Percentiles rank a stretch among this genome's conserved stretches.
phyloP scores from a whole-genome alignment of 2,888 invertebrate genomes.

The Drosophila siamana region DNA sequence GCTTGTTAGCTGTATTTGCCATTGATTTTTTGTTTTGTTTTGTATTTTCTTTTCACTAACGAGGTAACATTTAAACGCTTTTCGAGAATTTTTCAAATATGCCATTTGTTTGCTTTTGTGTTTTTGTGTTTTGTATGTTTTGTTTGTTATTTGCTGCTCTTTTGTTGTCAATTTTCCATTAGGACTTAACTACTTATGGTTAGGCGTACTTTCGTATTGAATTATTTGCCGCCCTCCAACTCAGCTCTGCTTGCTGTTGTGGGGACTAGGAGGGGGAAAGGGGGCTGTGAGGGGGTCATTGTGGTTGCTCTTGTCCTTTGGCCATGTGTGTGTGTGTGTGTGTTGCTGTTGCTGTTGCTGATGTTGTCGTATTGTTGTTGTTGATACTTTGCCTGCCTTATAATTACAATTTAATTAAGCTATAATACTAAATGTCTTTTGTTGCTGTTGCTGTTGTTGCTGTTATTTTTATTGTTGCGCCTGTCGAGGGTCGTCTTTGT shows the following conservation, averaged over 20 bases:
- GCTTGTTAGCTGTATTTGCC: background rate
- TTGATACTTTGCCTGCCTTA: slow-evolving; percentile 41
- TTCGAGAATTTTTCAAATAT: slow-evolving; percentile 44
- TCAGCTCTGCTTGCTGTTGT: background rate
- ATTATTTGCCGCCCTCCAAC: slow-evolving; percentile 16
- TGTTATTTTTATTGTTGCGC: slow-evolving; percentile 8
- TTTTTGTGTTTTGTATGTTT: slow-evolving; percentile 35
- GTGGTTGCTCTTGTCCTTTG: slow-evolving; percentile 22
- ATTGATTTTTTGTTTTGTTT: slow-evolving; percentile 24
- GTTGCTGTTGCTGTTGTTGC: slow-evolving; percentile 25
- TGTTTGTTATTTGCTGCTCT: slow-evolving; percentile 22
- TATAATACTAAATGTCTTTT: slow-evolving; percentile 62
- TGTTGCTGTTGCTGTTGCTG: background rate
- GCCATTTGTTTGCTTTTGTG: slow-evolving; percentile 30
- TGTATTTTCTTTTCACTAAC: slow-evolving; percentile 61
- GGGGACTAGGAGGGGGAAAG: background rate
- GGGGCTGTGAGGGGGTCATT: slow-evolving; percentile 7
- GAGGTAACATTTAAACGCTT: slow-evolving; percentile 82
- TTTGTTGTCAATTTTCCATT: slow-evolving; percentile 33
- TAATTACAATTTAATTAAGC: slow-evolving; percentile 73
- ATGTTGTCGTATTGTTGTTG: slow-evolving; percentile 19
- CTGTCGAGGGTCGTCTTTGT: slow-evolving; percentile 6
- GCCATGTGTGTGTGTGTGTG: slow-evolving; percentile 29
- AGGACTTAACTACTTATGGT: slow-evolving; percentile 49
- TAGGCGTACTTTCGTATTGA: slow-evolving; percentile 25